Evolutionary conservation across 2,113 vertebrate species (phyloP).

Genomic region (Chionis minor): DNA sequence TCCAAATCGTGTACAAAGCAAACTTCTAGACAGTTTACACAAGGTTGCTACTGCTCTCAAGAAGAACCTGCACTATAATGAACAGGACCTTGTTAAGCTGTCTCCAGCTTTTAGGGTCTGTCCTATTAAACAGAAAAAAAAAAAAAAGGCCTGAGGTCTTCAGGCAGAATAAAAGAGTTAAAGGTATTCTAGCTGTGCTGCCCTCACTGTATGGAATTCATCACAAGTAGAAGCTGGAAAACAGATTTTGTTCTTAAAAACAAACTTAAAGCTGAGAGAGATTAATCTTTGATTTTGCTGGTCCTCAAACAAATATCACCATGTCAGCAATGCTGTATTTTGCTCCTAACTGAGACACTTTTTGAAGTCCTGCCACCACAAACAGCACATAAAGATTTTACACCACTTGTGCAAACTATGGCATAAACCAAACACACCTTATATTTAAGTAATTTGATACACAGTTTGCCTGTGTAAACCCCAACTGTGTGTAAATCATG

Average conservation of each 20-base stretch:
- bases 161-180: neutral
- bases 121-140: neutral
- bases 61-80: neutral
- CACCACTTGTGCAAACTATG: neutral
- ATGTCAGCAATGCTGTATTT: neutral
- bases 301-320: neutral
- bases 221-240: neutral
- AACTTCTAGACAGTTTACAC: neutral
- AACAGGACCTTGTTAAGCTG: neutral
- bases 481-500: neutral
- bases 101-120: neutral
- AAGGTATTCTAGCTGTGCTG: neutral
- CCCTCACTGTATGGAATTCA: neutral
- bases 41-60: neutral
- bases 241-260: neutral
- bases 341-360: neutral
- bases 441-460: neutral
- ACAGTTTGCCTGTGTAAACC: neutral
- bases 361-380: neutral
- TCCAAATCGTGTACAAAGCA: neutral
- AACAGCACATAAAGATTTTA: neutral
- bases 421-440: neutral
- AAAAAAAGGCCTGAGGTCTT: neutral
- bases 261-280: neutral
- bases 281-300: neutral